Evolutionary conservation across 2,888 invertebrate species (phyloP), one percentile per base, ranked within the genome.

Genomic region (Drosophila borborema): DNA sequence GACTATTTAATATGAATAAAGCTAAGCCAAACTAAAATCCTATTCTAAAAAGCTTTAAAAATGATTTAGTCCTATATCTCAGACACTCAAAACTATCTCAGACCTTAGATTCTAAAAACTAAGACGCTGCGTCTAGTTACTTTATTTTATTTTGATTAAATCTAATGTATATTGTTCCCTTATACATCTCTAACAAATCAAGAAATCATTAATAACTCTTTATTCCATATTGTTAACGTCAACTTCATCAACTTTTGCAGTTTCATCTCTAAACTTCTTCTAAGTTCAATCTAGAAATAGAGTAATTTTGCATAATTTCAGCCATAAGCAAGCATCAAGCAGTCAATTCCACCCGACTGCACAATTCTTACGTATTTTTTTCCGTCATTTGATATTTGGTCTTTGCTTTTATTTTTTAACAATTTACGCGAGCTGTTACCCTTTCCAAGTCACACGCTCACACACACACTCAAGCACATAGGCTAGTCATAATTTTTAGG

Each of bases 371-470:
- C 51, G 18, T 53, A 14, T 40, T 53, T 45, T 45, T 40, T 40
- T 54, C 65, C 53, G 58, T 14, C 69, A 56, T 73, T 86, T 76
- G 72, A 18, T 76, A 75, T 85, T 70, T 82, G 67, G 72, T 55
- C 77, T 72, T 36, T 28, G 56, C 43, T 60, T 49, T 48, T 49
- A 23, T 73, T 86, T 83, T 85, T 86, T 86, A 85, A 87, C 85
- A 85, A 85, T 87, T 85, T 87, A 87, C 87, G 84, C 76, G 71
- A 72, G 83, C 55, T 78, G 85, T 85, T 82, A 82, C 85, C 87
- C 85, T 77, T 83, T 81, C 76, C 66, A 53, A 76, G 72, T 69
- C 75, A 64, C 66, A 67, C 56, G 65, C 72, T 80, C 84, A 60
- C 72, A 75, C 51, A 46, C 49, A 46, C 59, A 54, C 31, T 38